Evolutionary conservation across 1,140 invertebrate genomes (phyloP), one percentile per base, ranked within the genome.

Genomic region (Drosophila chauvacae): DNA sequence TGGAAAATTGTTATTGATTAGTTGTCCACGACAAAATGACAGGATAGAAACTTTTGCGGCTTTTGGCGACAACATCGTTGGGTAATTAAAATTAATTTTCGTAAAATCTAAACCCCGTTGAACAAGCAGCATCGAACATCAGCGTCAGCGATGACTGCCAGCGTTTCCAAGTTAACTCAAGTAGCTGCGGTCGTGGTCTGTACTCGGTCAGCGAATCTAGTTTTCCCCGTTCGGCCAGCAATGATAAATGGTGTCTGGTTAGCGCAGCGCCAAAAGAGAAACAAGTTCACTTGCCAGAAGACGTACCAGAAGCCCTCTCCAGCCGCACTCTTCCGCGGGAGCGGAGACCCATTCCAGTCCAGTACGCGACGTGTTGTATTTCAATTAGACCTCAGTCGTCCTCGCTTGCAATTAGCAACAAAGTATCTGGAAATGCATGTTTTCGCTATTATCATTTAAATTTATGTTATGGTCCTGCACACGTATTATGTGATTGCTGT

Each of bases 51-150:
- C 75, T 68, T 23, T 30, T 70, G 51, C 50, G 50, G 63, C 63
- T 63, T 80, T 74, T 60, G 48, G 60, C 61, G 66, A 73, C 68
- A 73, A 59, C 66, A 64, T 80, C 63, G 73, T 65, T 70, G 57
- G 82, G 70, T 81, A 86, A 86, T 86, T 86, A 86, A 86, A 86
- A 86, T 86, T 86, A 86, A 86, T 86, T 86, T 86, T 86, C 65
- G 47, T 44, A 56, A 74, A 66, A 53, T 55, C 66, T 44, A 30
- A 23, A 13, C 45, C 16, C 20, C 37, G 41, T 69, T 37, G 35
- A 68, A 50, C 30, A 44, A 1, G 18, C 16, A 57, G 39, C 28
- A 60, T 13, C 23, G 44, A 7, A 33, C 53, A 37, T 23, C 51
- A 37, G 51, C 51, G 20, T 23, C 51, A 69, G 7, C 47, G 30